These are phyloP conservation scores for Melanotaenia parkinsoni DNA, from an alignment of 2,797 vertebrate genomes.

Conservation along the genomic window DNA sequence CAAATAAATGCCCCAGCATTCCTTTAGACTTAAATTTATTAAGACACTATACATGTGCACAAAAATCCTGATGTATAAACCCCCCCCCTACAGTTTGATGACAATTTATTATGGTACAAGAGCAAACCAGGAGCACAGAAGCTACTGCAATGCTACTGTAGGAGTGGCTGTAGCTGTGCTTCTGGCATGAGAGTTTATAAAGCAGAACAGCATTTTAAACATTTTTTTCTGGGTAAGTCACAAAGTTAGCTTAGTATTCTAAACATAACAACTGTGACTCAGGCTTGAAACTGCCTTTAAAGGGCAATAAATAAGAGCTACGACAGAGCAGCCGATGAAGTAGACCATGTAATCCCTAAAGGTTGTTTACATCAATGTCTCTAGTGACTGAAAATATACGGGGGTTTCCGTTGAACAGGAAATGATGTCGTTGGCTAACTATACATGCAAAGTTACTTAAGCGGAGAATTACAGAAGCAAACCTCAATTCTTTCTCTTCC, in stretches of 20 bases:
- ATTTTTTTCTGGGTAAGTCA: slow-evolving; percentile 46
- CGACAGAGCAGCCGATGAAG: slow-evolving; percentile 31
- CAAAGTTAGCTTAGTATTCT: slow-evolving; percentile 35
- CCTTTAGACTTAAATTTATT: neutral
- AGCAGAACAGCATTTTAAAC: slow-evolving; percentile 59
- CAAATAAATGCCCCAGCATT: slow-evolving; percentile 14
- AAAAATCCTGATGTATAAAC: slow-evolving; percentile 25
- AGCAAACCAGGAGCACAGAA: slow-evolving; percentile 49
- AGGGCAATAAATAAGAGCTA: slow-evolving; percentile 40
- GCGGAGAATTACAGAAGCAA: slow-evolving; percentile 36
- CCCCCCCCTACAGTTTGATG: slow-evolving; percentile 10
- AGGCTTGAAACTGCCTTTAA: slow-evolving; percentile 54
- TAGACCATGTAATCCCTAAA: slow-evolving; percentile 13
- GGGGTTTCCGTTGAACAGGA: slow-evolving; percentile 74
- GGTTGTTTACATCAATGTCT: slow-evolving; percentile 68
- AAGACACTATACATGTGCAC: slow-evolving; percentile 4
- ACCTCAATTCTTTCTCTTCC: slow-evolving; percentile 61
- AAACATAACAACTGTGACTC: slow-evolving; percentile 59
- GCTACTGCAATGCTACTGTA: slow-evolving; percentile 34
- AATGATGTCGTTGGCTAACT: slow-evolving; percentile 53
- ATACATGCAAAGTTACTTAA: slow-evolving; percentile 34
- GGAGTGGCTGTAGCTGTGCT: slow-evolving; percentile 41
- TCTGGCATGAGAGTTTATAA: slow-evolving; percentile 34
- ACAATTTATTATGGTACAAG: slow-evolving; percentile 10
- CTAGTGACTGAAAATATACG: slow-evolving; percentile 49